Conservation (phyloP, 2,797 vertebrate genomes). For the Decapterus maruadsi region DNA sequence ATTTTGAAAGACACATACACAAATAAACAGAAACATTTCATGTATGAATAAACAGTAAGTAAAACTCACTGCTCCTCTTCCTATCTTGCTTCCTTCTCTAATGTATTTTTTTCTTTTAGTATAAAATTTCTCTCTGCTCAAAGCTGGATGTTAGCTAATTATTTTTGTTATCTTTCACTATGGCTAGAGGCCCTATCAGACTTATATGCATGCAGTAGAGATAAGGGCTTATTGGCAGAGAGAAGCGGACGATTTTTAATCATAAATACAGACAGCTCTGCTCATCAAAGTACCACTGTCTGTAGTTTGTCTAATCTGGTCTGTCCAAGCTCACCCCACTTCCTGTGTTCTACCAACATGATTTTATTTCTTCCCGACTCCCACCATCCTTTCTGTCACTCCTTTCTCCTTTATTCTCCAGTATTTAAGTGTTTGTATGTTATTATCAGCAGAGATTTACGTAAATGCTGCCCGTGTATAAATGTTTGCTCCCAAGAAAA, state of each 20-base stretch:
- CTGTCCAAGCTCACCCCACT: slow-evolving; percentile 70
- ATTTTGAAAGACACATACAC: slow-evolving; percentile 53
- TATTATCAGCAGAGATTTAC: slow-evolving; percentile 18
- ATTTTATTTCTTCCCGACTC: slow-evolving; percentile 50
- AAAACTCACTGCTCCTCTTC: slow-evolving; percentile 60
- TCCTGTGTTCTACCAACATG: slow-evolving; percentile 59
- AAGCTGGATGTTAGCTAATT: slow-evolving; percentile 88
- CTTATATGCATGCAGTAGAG: slow-evolving; percentile 81
- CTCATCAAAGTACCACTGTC: slow-evolving; percentile 84
- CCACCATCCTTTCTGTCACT: slow-evolving; percentile 14
- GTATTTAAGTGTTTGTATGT: slow-evolving; percentile 24
- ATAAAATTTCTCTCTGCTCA: slow-evolving; percentile 76
- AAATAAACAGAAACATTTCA: slow-evolving; percentile 68
- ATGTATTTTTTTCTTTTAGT: slow-evolving; percentile 66
- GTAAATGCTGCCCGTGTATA: slow-evolving; percentile 18
- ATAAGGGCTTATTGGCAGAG: slow-evolving; percentile 85
- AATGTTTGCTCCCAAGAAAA: slow-evolving; percentile 36
- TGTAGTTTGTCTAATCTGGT: slow-evolving; percentile 79
- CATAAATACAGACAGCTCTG: slow-evolving; percentile 79
- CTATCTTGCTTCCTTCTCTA: slow-evolving; percentile 65
- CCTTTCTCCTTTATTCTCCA: slow-evolving; percentile 2
- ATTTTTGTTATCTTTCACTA: slow-evolving; percentile 87
- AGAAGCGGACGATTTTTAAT: slow-evolving; percentile 82
- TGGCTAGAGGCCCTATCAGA: slow-evolving; percentile 86
- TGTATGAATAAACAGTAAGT: slow-evolving; percentile 67